Evolutionary conservation across 2,888 invertebrate genomes (phyloP), one percentile per base, ranked within the genome.

Genomic region (Volucella bombylans): DNA sequence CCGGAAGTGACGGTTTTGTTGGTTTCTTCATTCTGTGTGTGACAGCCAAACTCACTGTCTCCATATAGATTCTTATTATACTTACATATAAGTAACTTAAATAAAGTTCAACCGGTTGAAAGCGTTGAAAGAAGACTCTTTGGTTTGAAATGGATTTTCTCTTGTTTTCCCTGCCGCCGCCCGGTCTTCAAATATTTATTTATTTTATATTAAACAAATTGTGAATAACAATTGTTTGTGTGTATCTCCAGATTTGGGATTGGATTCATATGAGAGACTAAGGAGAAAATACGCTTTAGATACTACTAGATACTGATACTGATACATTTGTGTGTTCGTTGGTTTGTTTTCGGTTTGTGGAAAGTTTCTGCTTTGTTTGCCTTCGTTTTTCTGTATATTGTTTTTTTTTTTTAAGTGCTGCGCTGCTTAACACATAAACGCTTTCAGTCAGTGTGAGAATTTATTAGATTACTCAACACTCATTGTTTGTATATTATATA

Each of bases 1-100:
- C 91, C 91, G 91, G 91, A 91, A 91, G 91, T 91, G 90, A 91
- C 90, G 90, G 90, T 91, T 90, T 90, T 89, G 89, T 87, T 81
- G 87, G 83, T 71, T 76, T 86, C 79, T 73, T 6, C 78, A 74
- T 82, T 85, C 80, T 79, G 78, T 80, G 69, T 82, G 74, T 74
- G 81, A 77, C 67, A 77, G 73, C 71, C 80, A 71, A 72, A 86
- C 82, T 82, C 81, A 82, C 55, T 73, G 62, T 68, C 72, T 67
- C 57, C 71, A 45, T 57, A 72, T 59, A 71, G 72, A 81, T 31
- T 6, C 31, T 31, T 31, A 31, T 31, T 6, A 31, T 31, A 31
- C 31, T 6, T 31, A 31, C 31, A 4, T 31, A 31, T 6, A 31
- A 6, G 6, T 31, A 31, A 31, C 31, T 31, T 31, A 85, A 80